phyloP scores from a whole-genome alignment of 1,140 invertebrate species.

The Charaxes varanes region DNA sequence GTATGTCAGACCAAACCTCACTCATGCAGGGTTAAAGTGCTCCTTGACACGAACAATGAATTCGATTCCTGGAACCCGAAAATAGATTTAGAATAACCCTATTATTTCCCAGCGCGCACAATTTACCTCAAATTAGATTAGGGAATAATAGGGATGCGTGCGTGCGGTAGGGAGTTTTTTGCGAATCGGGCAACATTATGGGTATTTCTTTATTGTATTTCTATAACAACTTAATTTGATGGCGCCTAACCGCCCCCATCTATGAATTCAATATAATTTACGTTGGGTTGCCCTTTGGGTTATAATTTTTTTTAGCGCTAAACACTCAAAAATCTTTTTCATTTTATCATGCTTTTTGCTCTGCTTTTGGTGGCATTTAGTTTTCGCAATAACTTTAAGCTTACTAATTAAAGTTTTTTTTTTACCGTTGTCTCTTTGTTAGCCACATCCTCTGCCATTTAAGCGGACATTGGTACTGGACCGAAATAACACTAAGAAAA shows the following conservation, averaged over 20 bases:
- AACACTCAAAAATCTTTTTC: constrained; percentile 16
- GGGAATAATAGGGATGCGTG: constrained; percentile 47
- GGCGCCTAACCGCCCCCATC: constrained; percentile 56
- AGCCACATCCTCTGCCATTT: too few species aligned
- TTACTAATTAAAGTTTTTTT: too few species aligned
- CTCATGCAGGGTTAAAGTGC: constrained; percentile 10
- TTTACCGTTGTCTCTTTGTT: too few species aligned
- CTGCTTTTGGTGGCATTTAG: constrained; percentile 10
- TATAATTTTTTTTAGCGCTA: too few species aligned
- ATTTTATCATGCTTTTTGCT: constrained; percentile 9
- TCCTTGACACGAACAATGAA: constrained; percentile 17
- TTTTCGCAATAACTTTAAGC: too few species aligned
- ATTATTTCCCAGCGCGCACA: constrained; percentile 38
- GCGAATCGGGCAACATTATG: constrained; percentile 55
- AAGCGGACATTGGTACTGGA: too few species aligned
- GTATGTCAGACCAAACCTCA: too few species aligned
- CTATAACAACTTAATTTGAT: constrained; percentile 68
- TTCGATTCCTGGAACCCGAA: constrained; percentile 26
- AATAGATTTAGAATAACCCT: constrained; percentile 29
- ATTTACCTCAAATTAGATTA: constrained; percentile 60
- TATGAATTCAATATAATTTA: constrained; percentile 67
- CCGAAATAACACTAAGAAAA: too few species aligned
- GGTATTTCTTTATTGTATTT: constrained; percentile 55
- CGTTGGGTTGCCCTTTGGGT: too few species aligned
- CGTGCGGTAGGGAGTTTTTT: constrained; percentile 66